Conservation (phyloP, 2,113 vertebrate genomes). For the Pavo muticus region DNA sequence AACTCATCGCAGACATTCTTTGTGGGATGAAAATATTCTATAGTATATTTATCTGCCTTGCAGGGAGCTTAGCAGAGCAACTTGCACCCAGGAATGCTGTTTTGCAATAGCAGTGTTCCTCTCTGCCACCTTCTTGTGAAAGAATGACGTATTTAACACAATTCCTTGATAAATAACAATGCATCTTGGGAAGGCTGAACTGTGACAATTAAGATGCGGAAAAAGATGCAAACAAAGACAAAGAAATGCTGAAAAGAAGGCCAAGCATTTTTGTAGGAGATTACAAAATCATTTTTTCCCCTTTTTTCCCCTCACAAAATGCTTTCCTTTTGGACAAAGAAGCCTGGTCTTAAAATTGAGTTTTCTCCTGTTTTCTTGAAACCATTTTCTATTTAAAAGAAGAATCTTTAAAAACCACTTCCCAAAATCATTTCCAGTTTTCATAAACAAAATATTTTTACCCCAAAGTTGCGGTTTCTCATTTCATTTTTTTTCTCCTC, state of each 20-base stretch:
- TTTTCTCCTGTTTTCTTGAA: slow-evolving; percentile 17
- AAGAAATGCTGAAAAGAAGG: not conserved
- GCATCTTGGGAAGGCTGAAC: not conserved
- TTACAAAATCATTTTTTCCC: not conserved
- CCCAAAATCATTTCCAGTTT: slow-evolving; percentile 23
- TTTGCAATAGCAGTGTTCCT: not conserved
- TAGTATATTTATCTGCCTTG: not conserved
- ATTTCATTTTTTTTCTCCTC: not conserved
- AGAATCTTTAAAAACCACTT: not conserved
- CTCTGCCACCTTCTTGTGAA: not conserved
- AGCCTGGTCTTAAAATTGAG: not conserved
- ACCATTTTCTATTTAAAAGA: slow-evolving; percentile 8
- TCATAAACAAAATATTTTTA: slow-evolving; percentile 35
- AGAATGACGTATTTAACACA: slow-evolving; percentile 19
- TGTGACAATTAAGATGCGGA: not conserved
- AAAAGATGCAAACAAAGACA: not conserved
- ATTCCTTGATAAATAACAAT: slow-evolving; percentile 15
- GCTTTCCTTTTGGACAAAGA: slow-evolving; percentile 6
- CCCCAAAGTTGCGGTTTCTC: slow-evolving; percentile 19
- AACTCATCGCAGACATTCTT: not conserved
- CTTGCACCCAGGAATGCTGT: not conserved
- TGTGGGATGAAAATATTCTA: not conserved
- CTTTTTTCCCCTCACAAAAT: not conserved
- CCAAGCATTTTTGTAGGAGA: not conserved
- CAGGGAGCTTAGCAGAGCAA: not conserved